Conservation (phyloP, 2,113 vertebrate genomes). For the Anoura caudifer region DNA sequence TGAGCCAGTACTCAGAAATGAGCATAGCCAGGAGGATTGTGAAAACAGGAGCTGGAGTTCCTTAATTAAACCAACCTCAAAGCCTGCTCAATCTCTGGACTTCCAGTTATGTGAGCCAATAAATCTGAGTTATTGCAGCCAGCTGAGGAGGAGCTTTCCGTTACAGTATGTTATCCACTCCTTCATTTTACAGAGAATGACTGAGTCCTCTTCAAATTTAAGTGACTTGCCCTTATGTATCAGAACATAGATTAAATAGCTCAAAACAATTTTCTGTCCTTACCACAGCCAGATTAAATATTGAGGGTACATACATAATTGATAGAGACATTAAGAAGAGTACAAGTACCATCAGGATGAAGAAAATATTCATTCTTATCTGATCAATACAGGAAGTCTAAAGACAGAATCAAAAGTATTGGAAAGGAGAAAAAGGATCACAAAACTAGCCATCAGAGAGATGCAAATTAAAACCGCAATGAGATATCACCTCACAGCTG, state of each 20-base stretch:
- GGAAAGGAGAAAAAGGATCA: neutral
- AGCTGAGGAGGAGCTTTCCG: neutral
- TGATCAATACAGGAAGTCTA: neutral
- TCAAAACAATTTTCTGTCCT: neutral
- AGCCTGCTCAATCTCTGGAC: neutral
- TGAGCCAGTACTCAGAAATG: neutral
- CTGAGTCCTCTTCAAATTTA: neutral
- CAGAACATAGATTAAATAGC: neutral
- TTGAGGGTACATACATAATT: neutral
- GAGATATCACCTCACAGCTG: no score
- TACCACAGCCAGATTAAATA: neutral
- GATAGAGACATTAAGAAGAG: neutral
- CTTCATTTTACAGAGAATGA: neutral
- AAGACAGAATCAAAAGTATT: neutral
- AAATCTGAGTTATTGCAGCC: neutral
- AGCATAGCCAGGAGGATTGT: neutral
- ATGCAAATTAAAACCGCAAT: no score
- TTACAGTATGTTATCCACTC: neutral
- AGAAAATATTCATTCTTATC: neutral
- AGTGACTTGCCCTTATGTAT: neutral
- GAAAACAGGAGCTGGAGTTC: neutral
- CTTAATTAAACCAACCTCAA: neutral
- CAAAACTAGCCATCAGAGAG: neutral
- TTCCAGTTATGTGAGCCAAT: neutral
- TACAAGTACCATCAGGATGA: neutral